These are phyloP conservation scores for Ctenopoma multispine DNA, from an alignment of 2,797 vertebrate genomes.

Conservation along the genomic window DNA sequence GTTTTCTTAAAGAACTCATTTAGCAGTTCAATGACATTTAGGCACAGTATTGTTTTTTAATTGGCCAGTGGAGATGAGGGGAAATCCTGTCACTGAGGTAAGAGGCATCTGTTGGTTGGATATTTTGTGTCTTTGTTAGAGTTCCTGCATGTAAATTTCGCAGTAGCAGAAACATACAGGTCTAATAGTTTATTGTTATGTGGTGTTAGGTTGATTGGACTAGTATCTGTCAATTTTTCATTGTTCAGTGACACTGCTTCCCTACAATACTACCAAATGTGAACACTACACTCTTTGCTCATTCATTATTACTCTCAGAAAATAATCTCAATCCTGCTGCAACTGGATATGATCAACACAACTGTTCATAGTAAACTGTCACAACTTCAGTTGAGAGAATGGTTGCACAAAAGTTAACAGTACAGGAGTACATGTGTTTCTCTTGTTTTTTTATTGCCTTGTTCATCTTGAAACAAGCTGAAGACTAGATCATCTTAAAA, in stretches of 20 bases:
- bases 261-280: conserved; percentile 19
- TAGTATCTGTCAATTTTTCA: not conserved
- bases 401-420: not conserved
- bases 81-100: conserved; percentile 33
- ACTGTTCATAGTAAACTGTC: conserved; percentile 36
- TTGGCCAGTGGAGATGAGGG: conserved; percentile 11
- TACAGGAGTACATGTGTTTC: not conserved
- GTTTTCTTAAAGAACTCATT: conserved; percentile 60
- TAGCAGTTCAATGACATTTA: conserved; percentile 47
- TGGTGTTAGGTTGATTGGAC: not conserved
- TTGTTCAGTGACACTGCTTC: conserved; percentile 54
- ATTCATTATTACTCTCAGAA: conserved; percentile 76
- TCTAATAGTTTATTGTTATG: not conserved
- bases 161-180: not conserved
- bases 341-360: conserved; percentile 76
- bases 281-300: conserved; percentile 73
- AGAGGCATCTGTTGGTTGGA: conserved; percentile 30
- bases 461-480: conserved; percentile 34
- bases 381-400: conserved; percentile 5
- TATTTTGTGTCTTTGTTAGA: conserved; percentile 3
- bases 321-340: conserved; percentile 70
- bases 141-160: not conserved
- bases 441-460: conserved; percentile 1
- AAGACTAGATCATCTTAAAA: conserved; percentile 14
- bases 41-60: conserved; percentile 56